phyloP scores from a whole-genome alignment of 1,140 invertebrate species.

The Latrodectus geometricus region DNA sequence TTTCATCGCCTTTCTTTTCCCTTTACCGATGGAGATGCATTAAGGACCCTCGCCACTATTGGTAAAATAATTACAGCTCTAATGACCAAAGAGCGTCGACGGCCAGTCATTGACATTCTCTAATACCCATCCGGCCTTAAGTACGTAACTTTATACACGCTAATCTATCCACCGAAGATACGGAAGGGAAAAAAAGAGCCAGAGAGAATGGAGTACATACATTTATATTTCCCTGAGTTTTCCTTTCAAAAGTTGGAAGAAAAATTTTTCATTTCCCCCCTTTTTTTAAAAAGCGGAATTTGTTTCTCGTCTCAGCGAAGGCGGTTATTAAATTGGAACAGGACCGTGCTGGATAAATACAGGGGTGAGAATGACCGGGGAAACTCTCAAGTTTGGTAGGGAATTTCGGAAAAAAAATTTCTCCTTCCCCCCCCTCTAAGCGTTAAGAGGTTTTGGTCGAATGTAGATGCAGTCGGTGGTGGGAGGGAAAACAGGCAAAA shows the following conservation, averaged over 20 bases:
- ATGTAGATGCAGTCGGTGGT: background rate
- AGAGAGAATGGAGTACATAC: background rate
- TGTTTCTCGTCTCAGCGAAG: conserved; percentile 42
- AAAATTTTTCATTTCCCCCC: conserved; percentile 1
- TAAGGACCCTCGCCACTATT: conserved; percentile 36
- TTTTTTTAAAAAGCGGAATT: conserved; percentile 42
- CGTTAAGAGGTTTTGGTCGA: background rate
- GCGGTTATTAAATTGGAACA: conserved; percentile 42
- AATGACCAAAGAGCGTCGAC: conserved; percentile 43
- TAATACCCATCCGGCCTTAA: conserved; percentile 50
- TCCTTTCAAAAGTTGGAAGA: background rate
- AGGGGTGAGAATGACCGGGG: conserved; percentile 39
- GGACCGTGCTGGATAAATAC: conserved; percentile 47
- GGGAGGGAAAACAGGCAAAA: background rate
- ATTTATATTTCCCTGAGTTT: background rate
- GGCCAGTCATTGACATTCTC: conserved; percentile 44
- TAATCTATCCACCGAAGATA: conserved; percentile 4
- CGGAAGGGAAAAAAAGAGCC: background rate
- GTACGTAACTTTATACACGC: conserved; percentile 52
- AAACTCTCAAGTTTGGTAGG: background rate
- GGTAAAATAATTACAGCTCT: conserved; percentile 58
- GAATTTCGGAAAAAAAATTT: conserved; percentile 29
- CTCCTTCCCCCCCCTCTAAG: background rate
- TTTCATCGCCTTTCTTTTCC: conserved; percentile 5
- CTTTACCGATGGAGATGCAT: background rate